A percentile compares a stretch with the other conserved stretches of the same genome.
Evolutionary conservation across 2,797 vertebrate species (phyloP).

Genomic region (Triplophysa yarkandensis): DNA sequence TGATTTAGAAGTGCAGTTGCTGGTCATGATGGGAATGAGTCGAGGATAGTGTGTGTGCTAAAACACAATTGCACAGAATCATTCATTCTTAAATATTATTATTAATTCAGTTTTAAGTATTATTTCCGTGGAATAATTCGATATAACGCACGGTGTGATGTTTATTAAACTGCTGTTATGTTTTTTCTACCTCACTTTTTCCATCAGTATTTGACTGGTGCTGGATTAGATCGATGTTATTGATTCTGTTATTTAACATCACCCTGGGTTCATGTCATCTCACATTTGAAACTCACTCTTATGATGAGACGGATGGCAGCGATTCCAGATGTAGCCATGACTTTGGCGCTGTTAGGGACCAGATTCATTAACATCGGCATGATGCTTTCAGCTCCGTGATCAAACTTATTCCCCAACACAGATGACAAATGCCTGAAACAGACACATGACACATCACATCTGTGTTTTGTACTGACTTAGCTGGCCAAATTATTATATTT

Average conservation of each 20-base stretch:
- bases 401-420: conserved; percentile 89
- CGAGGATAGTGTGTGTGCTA: conserved; percentile 77
- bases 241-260: conserved; percentile 19
- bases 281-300: conserved; percentile 72
- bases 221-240: conserved; percentile 34
- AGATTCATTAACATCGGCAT: conserved; percentile 91
- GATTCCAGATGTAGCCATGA: conserved; percentile 92
- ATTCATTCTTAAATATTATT: too few relatives aligned
- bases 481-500: too few relatives aligned
- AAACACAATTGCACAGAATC: not conserved
- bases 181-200: not conserved
- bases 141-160: not conserved
- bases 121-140: not conserved
- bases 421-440: conserved; percentile 85
- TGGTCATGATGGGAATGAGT: conserved; percentile 93
- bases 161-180: not conserved
- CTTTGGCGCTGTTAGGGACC: conserved; percentile 93
- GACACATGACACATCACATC: not conserved
- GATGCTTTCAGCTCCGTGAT: conserved; percentile 90
- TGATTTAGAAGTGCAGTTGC: conserved; percentile 90
- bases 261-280: conserved; percentile 26
- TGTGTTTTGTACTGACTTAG: too few relatives aligned
- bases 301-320: conserved; percentile 90
- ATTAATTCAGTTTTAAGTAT: too few relatives aligned
- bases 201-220: not conserved